Base-by-base conservation (phyloP, 2,888 invertebrate genomes). In the Brachypterus glaber region DNA sequence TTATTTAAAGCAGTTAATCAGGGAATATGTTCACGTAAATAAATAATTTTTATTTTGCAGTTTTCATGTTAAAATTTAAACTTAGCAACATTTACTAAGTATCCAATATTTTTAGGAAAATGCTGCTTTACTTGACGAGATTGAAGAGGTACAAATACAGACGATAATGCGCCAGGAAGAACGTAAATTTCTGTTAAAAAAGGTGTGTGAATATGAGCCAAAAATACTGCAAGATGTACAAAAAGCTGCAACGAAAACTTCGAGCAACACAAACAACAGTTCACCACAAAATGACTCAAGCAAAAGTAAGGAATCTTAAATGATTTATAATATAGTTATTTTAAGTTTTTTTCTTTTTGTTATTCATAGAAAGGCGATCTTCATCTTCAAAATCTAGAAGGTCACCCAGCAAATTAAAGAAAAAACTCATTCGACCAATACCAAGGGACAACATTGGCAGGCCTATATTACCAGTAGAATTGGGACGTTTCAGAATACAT, bases 41-140 rank as follows among this genome's bases (percentile, higher is more conserved):
- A 26, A 17, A 12, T 11, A 11, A 5, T 27, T 5, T 8, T 11
- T 17, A 13, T 34, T 24, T 9, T 17, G n/a, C 17, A 26, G n/a
- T n/a, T n/a, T n/a, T 17, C 11, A 5, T 2, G 16, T 2, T 16
- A 1, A 5, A 16, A 16, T 15, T 40, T 15, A 13, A 17, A 41
- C 25, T 17, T 18, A 32, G 32, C 37, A 16, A 21, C 26, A 32
- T 3, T n/a, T 24, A 13, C 2, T 25, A 5, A 15, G 17, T 30
- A 25, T 25, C 26, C 36, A 14, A 26, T 42, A 25, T 40, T 42
- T 48, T 2, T 52, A 86, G 86, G 86, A 86, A 69, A 87, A 86
- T 68, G 81, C 85, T 35, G 83, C 85, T 3, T 62, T 91, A 2
- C 89, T 90, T 63, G 92, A 92, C 69, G 88, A 91, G 71, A 82